phyloP scores from a whole-genome alignment of 2,113 vertebrate species.

The Cryptotis parvus region DNA sequence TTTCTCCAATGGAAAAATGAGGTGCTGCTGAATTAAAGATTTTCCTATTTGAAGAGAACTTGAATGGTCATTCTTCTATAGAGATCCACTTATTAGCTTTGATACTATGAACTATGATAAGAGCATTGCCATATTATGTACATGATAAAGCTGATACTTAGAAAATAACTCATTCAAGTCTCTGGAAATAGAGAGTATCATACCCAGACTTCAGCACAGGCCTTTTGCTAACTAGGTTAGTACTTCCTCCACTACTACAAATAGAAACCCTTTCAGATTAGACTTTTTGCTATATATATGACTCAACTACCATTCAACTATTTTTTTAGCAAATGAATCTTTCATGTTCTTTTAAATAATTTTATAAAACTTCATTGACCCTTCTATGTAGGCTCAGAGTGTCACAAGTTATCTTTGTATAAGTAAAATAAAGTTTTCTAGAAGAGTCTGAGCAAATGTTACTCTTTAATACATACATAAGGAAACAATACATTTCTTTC shows the following conservation, averaged over 20 bases:
- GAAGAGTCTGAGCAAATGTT: constrained; percentile 14
- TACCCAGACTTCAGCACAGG: neutral
- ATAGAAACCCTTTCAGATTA: neutral
- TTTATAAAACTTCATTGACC: constrained; percentile 27
- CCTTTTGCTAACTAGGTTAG: neutral
- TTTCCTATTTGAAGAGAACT: neutral
- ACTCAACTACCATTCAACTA: neutral
- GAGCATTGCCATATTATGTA: neutral
- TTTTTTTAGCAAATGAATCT: constrained; percentile 15
- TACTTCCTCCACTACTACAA: neutral
- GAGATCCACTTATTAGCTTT: neutral
- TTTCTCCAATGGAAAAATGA: neutral
- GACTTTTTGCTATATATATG: neutral
- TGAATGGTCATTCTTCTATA: neutral
- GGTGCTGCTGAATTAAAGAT: neutral
- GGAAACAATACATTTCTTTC: neutral
- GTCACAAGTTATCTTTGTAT: constrained; percentile 47
- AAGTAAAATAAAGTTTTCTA: constrained; percentile 45
- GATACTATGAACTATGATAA: neutral
- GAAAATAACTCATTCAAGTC: neutral
- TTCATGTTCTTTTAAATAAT: constrained; percentile 47
- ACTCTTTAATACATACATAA: neutral
- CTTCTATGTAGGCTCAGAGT: constrained; percentile 32
- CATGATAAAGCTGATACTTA: neutral
- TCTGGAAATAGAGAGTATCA: neutral